These are phyloP conservation scores for Drosophila micromelanica DNA, from an alignment of 1,140 invertebrate genomes.

Conservation along the genomic window DNA sequence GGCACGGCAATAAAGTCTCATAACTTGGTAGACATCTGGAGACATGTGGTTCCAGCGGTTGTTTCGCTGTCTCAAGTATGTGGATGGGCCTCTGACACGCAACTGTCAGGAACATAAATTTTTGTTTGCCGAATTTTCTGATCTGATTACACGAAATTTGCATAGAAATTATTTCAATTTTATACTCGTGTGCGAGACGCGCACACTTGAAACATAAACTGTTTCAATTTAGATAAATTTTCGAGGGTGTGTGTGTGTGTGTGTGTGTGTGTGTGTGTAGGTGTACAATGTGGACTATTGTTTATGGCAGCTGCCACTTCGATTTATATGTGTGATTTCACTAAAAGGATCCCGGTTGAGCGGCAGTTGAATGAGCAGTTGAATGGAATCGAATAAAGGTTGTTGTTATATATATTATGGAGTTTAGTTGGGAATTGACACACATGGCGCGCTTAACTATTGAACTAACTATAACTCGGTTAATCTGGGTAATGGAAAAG, in stretches of 20 bases:
- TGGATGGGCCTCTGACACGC: slow-evolving; percentile 24
- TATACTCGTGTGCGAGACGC: slow-evolving; percentile 14
- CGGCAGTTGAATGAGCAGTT: slow-evolving; percentile 11
- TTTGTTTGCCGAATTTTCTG: slow-evolving; percentile 48
- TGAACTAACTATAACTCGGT: slow-evolving; percentile 27
- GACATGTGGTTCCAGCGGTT: slow-evolving; percentile 28
- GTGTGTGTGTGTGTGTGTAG: neutral
- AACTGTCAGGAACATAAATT: slow-evolving; percentile 69
- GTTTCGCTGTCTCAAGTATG: neutral
- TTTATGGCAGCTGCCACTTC: slow-evolving; percentile 68
- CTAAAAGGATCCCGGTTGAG: neutral
- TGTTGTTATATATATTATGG: slow-evolving; percentile 12
- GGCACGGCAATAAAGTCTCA: slow-evolving; percentile 1
- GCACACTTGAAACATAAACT: slow-evolving; percentile 54
- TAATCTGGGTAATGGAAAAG: slow-evolving; percentile 38
- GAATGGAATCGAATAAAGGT: slow-evolving; percentile 35
- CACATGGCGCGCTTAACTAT: slow-evolving; percentile 6
- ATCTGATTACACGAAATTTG: slow-evolving; percentile 79
- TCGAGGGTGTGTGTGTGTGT: slow-evolving; percentile 26
- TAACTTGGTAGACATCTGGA: slow-evolving; percentile 7
- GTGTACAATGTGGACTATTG: slow-evolving; percentile 28
- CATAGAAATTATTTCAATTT: slow-evolving; percentile 79
- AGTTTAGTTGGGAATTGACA: slow-evolving; percentile 14
- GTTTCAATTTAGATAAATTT: slow-evolving; percentile 73
- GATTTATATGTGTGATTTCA: slow-evolving; percentile 49